Percentiles rank a stretch among this genome's conserved stretches.
Conservation (phyloP, 1,140 invertebrate species). For the Drosophila paulistorum region DNA sequence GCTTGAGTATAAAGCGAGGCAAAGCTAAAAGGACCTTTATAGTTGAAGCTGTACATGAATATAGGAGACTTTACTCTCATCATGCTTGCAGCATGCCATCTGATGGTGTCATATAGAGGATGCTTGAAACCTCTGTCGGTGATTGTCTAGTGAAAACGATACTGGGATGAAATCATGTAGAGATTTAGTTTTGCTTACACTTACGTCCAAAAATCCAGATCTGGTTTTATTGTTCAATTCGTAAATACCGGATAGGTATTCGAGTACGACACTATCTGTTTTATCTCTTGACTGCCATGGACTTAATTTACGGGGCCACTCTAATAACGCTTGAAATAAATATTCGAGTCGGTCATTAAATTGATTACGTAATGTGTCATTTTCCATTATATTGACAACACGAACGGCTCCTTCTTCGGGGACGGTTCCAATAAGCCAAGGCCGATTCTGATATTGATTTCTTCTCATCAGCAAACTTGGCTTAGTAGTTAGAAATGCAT, state of each 20-base stretch:
- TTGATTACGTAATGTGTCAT: conserved; percentile 45
- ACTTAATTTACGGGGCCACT: conserved; percentile 41
- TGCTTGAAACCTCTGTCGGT: conserved; percentile 63
- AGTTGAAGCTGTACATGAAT: conserved; percentile 63
- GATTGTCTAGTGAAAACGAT: conserved; percentile 34
- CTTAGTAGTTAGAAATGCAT: conserved; percentile 77
- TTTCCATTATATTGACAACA: conserved; percentile 66
- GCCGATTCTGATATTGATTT: conserved; percentile 70
- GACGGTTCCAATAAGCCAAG: conserved; percentile 81
- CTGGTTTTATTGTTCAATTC: conserved; percentile 50
- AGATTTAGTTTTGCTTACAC: neutral
- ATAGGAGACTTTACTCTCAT: conserved; percentile 33
- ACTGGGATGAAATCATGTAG: too few species aligned
- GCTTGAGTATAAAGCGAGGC: conserved; percentile 49
- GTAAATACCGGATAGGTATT: conserved; percentile 57
- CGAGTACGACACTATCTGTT: conserved; percentile 43
- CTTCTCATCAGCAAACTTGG: conserved; percentile 63
- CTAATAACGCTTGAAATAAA: conserved; percentile 53
- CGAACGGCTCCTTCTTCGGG: conserved; percentile 81
- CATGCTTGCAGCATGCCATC: conserved; percentile 30
- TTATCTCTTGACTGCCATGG: conserved; percentile 10
- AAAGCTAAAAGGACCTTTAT: conserved; percentile 46
- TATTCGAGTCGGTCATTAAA: conserved; percentile 67
- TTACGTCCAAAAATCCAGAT: conserved; percentile 70
- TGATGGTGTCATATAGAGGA: conserved; percentile 50